phyloP scores from a whole-genome alignment of 2,888 invertebrate genomes.

The Eupsilia transversa region DNA sequence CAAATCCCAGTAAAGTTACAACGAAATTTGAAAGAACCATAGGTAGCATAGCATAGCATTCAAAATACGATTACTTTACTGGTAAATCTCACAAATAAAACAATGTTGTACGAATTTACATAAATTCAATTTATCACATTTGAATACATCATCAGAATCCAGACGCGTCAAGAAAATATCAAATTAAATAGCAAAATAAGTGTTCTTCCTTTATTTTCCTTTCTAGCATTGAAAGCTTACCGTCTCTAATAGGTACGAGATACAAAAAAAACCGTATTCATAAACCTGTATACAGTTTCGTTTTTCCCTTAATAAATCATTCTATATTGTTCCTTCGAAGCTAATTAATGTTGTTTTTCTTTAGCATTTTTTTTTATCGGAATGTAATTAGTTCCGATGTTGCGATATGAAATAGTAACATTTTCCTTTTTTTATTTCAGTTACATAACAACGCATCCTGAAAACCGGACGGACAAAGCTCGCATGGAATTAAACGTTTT shows the following conservation, averaged over 20 bases:
- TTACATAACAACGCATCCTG: background rate
- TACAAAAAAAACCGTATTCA: constrained; percentile 24
- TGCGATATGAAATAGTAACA: background rate
- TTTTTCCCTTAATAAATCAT: constrained; percentile 50
- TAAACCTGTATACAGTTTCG: constrained; percentile 7
- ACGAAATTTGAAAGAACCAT: background rate
- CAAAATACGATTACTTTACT: background rate
- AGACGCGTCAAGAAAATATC: background rate
- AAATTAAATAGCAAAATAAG: constrained; percentile 10
- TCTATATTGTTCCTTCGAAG: constrained; percentile 24
- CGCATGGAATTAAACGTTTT: background rate
- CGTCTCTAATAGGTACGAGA: background rate
- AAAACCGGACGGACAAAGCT: background rate
- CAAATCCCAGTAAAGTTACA: background rate
- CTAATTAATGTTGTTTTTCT: constrained; percentile 41
- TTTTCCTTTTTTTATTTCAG: constrained; percentile 3
- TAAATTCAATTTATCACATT: constrained; percentile 18
- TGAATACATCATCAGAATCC: constrained; percentile 16
- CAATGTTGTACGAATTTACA: background rate
- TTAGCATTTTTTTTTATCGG: constrained; percentile 15
- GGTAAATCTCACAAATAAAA: background rate
- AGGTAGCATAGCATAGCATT: background rate
- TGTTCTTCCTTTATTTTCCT: background rate
- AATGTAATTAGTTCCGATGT: constrained; percentile 2
- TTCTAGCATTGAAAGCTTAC: constrained; percentile 3